Evolutionary conservation across 1,140 invertebrate species (phyloP).

Genomic region (Penaeus vannamei): DNA sequence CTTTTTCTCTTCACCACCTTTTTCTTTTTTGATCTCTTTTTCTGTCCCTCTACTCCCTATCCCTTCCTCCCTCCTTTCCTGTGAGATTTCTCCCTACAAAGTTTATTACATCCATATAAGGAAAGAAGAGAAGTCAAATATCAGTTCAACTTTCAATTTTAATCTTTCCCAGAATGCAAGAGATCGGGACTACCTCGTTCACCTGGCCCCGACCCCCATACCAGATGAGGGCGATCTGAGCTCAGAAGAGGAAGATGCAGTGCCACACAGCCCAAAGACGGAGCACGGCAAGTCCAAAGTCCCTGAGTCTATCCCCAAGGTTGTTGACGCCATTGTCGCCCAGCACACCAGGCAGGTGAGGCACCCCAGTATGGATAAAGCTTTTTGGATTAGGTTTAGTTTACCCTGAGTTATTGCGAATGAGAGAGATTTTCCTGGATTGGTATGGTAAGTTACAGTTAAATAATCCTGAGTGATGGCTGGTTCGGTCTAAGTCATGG

Average conservation of each 20-base stretch:
- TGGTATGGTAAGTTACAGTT: too few relatives aligned
- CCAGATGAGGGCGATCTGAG: constrained; percentile 58
- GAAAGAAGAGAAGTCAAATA: not conserved
- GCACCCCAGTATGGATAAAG: not conserved
- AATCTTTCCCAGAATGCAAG: constrained; percentile 37
- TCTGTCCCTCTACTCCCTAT: too few relatives aligned
- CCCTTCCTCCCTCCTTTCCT: too few relatives aligned
- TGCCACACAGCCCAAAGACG: constrained; percentile 19
- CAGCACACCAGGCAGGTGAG: constrained; percentile 55
- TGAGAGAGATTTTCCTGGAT: too few relatives aligned
- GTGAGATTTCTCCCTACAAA: too few relatives aligned
- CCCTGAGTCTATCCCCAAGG: constrained; percentile 54
- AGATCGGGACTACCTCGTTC: constrained; percentile 47
- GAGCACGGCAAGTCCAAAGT: constrained; percentile 41
- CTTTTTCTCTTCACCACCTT: too few relatives aligned
- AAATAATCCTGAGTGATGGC: too few relatives aligned
- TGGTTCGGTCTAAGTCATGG: too few relatives aligned
- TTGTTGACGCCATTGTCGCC: constrained; percentile 41
- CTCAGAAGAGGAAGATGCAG: constrained; percentile 50
- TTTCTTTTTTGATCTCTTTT: too few relatives aligned
- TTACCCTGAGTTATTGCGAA: too few relatives aligned
- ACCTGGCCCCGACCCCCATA: constrained; percentile 51
- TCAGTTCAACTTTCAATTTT: not conserved
- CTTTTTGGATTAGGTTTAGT: not conserved
- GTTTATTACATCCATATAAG: not conserved